These are phyloP conservation scores for Chloromyia formosa DNA, from an alignment of 2,888 invertebrate species.

Conservation along the genomic window DNA sequence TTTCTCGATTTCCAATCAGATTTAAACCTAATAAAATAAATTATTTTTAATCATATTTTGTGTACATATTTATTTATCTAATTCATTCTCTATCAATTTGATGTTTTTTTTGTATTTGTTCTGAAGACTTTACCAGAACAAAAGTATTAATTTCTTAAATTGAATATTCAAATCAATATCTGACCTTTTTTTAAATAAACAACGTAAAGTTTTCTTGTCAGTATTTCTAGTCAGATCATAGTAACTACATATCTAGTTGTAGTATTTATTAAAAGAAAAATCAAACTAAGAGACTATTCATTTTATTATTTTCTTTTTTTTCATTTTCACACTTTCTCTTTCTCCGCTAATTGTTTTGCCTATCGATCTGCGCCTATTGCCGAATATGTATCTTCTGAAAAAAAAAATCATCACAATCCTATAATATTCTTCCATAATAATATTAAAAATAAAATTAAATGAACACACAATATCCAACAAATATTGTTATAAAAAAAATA, in stretches of 20 bases:
- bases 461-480: slow-evolving; percentile 11
- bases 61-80: too few species aligned
- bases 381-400: slow-evolving; percentile 21
- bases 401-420: slow-evolving; percentile 13
- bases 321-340: not conserved
- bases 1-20: slow-evolving; percentile 1
- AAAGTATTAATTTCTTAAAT: too few species aligned
- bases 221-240: too few species aligned
- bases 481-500: too few species aligned
- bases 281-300: not conserved
- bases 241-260: not conserved
- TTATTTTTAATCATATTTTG: too few species aligned
- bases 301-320: slow-evolving; percentile 13
- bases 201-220: too few species aligned
- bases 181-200: too few species aligned
- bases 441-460: slow-evolving; percentile 11
- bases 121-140: too few species aligned
- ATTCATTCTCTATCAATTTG: too few species aligned
- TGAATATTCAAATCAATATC: too few species aligned
- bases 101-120: too few species aligned
- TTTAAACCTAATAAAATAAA: not conserved
- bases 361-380: slow-evolving; percentile 36
- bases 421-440: too few species aligned
- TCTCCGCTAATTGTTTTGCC: slow-evolving; percentile 26
- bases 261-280: not conserved